phyloP scores from a whole-genome alignment of 2,888 invertebrate genomes.

The Plagodis dolabraria region DNA sequence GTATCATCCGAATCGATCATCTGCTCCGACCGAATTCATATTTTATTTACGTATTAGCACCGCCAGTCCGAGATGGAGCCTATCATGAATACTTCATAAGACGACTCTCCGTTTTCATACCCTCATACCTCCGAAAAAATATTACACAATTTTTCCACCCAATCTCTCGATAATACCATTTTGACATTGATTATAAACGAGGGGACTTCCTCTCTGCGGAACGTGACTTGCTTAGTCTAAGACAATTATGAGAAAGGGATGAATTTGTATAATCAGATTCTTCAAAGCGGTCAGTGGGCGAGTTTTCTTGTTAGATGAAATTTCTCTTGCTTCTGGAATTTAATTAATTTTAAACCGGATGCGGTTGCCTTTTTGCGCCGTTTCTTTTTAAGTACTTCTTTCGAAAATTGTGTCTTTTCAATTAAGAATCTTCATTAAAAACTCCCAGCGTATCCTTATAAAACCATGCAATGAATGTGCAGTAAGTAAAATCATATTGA shows the following conservation, averaged over 20 bases:
- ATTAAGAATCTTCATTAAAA: constrained; percentile 16
- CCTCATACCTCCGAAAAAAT: constrained; percentile 37
- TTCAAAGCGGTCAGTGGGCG: constrained; percentile 51
- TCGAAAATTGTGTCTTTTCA: constrained; percentile 18
- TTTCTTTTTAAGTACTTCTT: constrained; percentile 20
- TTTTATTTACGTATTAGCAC: constrained; percentile 48
- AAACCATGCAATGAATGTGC: background rate
- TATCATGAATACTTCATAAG: constrained; percentile 43
- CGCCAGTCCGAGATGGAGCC: constrained; percentile 41
- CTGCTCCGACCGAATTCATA: constrained; percentile 42
- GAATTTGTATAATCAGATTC: constrained; percentile 54
- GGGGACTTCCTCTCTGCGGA: constrained; percentile 44
- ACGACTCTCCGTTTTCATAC: constrained; percentile 30
- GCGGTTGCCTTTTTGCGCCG: constrained; percentile 18
- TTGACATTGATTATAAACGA: constrained; percentile 52
- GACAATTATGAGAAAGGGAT: constrained; percentile 53
- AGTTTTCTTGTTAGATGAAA: constrained; percentile 41
- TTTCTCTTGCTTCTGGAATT: constrained; percentile 32
- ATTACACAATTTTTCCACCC: constrained; percentile 44
- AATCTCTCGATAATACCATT: constrained; percentile 46
- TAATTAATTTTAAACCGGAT: constrained; percentile 30
- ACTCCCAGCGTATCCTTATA: constrained; percentile 31
- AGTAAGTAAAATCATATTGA: background rate
- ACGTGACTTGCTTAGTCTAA: constrained; percentile 56
- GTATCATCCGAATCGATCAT: constrained; percentile 46